phyloP scores from a whole-genome alignment of 2,888 invertebrate genomes.

The Hirtodrosophila cameraria region DNA sequence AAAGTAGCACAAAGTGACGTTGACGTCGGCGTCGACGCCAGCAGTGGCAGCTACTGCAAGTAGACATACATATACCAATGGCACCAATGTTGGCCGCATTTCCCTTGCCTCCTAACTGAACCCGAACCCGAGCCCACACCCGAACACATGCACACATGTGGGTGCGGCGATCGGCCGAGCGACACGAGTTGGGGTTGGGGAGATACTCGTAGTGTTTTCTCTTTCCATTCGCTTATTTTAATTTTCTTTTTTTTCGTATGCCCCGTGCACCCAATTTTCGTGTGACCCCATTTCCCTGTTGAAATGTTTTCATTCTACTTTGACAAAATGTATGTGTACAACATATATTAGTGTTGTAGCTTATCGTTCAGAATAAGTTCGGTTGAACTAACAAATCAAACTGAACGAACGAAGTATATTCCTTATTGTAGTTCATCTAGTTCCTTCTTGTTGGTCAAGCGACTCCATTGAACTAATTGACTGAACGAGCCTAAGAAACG shows the following conservation, averaged over 20 bases:
- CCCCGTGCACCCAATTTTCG: slow-evolving; percentile 58
- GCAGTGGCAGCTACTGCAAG: slow-evolving; percentile 35
- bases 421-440: too few species aligned
- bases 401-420: too few species aligned
- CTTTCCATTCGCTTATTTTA: slow-evolving; percentile 70
- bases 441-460: too few species aligned
- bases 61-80: slow-evolving; percentile 34
- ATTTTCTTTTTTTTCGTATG: slow-evolving; percentile 46
- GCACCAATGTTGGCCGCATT: slow-evolving; percentile 42
- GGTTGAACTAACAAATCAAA: too few species aligned
- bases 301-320: slow-evolving; percentile 67
- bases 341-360: too few species aligned
- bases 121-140: neutral
- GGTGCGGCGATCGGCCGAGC: slow-evolving; percentile 73
- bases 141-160: slow-evolving; percentile 51
- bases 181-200: slow-evolving; percentile 20
- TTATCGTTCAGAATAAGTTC: too few species aligned
- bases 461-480: too few species aligned
- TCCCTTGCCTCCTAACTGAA: slow-evolving; percentile 1
- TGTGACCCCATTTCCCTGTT: slow-evolving; percentile 75
- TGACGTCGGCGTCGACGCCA: slow-evolving; percentile 21
- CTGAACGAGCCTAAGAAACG: too few species aligned
- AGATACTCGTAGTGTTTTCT: slow-evolving; percentile 45
- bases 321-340: slow-evolving; percentile 54
- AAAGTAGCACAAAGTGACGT: slow-evolving; percentile 61